phyloP scores from a whole-genome alignment of 2,797 vertebrate genomes.

The Pangasius macronema region DNA sequence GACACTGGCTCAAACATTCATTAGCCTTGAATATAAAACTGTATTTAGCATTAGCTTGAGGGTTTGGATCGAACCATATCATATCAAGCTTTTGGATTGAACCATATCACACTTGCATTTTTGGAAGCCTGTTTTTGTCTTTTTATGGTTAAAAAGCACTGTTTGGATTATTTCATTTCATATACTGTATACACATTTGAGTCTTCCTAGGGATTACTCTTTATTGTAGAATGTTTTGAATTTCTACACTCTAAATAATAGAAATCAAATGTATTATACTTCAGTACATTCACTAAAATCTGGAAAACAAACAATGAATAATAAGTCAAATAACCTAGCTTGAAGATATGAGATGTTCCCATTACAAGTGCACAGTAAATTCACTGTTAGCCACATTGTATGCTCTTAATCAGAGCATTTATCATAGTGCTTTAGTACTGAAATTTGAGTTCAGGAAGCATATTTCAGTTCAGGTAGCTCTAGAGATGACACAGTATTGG shows the following conservation, averaged over 20 bases:
- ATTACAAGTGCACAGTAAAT: background rate
- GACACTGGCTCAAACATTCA: conserved; percentile 25
- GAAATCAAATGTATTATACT: background rate
- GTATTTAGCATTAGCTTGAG: conserved; percentile 25
- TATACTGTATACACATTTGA: background rate
- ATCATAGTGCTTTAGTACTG: background rate
- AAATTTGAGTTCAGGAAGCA: background rate
- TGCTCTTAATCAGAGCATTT: background rate
- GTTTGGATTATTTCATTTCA: background rate
- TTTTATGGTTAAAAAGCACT: background rate
- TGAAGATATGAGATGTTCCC: background rate
- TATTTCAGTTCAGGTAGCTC: background rate
- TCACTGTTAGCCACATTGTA: background rate
- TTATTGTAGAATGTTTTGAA: background rate
- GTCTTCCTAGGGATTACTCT: background rate
- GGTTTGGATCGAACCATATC: conserved; percentile 8
- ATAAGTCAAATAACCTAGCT: background rate
- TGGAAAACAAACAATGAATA: background rate
- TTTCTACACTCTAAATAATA: background rate
- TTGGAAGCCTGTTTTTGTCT: background rate
- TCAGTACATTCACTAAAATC: background rate
- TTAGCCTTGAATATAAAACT: conserved; percentile 35
- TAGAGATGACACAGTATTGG: background rate
- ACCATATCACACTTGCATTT: background rate
- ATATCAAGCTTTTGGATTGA: background rate